phyloP scores from a whole-genome alignment of 2,113 vertebrate genomes.

The Vicugna pacos region DNA sequence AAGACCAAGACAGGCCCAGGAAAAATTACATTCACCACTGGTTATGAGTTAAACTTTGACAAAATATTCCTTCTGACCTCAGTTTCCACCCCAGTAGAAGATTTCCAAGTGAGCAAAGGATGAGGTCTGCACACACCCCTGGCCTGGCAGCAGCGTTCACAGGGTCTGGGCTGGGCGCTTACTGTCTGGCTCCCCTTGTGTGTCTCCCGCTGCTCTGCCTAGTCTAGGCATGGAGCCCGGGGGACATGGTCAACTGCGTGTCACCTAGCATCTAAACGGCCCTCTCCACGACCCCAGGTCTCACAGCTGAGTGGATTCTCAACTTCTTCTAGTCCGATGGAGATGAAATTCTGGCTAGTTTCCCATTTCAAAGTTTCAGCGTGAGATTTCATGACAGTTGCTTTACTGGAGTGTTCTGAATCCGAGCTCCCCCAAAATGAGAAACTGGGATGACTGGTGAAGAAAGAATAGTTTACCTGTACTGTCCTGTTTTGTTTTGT shows the following conservation, averaged over 20 bases:
- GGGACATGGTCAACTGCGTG: not conserved
- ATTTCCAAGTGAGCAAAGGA: not conserved
- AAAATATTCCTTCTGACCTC: not conserved
- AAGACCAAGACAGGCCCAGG: not conserved
- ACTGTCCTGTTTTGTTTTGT: not conserved
- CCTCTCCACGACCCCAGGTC: not conserved
- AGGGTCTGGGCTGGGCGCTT: not conserved
- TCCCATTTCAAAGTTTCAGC: not conserved
- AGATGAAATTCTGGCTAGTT: not conserved
- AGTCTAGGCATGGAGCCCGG: not conserved
- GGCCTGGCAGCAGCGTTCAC: too few relatives aligned
- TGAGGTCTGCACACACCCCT: not conserved
- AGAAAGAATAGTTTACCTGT: not conserved
- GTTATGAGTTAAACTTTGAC: slow-evolving; percentile 17
- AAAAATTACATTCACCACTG: not conserved
- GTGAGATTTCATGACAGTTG: slow-evolving; percentile 59
- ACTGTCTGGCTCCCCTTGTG: not conserved
- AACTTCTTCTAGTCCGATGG: not conserved
- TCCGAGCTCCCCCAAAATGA: not conserved
- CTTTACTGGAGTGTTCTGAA: not conserved
- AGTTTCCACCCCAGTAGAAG: not conserved
- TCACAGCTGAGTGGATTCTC: not conserved
- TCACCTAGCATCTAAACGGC: not conserved
- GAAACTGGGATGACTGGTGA: not conserved
- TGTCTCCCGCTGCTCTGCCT: not conserved